Base-by-base conservation (phyloP, 2,888 invertebrate species). In the Nebria brevicollis region DNA sequence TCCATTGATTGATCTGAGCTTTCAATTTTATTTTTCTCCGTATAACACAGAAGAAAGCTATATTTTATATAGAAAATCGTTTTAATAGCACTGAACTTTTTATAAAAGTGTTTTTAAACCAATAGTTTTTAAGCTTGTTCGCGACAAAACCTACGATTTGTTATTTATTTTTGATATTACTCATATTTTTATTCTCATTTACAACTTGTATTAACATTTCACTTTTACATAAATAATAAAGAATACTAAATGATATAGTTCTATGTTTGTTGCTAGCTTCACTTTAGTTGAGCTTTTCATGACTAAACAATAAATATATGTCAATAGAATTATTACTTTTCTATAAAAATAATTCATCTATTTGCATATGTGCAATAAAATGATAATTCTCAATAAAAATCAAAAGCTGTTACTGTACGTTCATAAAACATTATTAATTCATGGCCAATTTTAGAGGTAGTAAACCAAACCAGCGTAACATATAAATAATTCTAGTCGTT, bases 381-480 rank as follows among this genome's bases (percentile, higher is more conserved):
- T 54, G 8, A 54, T 54, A 13, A 54, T 54, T 13, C 11, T 54
- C 54, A 13, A 54, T 54, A 54, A 54, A 54, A 54, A 54, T 54
- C 54, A 13, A 54, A 54, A 54, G 8, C 8, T 54, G 8, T 8
- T 54, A 13, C 54, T 54, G 13, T 54, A 54, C 54, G 54, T 54
- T 54, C 54, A 54, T 11, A 54, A 54, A 54, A 54, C 54, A 54
- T 54, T 54, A 54, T 54, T 54, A 54, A 81, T 81, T 81, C 81
- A 76, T 81, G 65, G 72, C 41, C 77, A 73, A 81, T 81, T 81
- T 81, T 72, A 65, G 26, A 41, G 34, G 77, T 66, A 77, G 70
- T 81, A 81, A 81, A 81, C 64, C 77, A 77, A 81, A 73, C 81
- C 81, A 81, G 75, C 75, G 79, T 70, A 81, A 81, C 72, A 64